Base-by-base conservation (phyloP, 2,797 vertebrate species). In the Dallia pectoralis region DNA sequence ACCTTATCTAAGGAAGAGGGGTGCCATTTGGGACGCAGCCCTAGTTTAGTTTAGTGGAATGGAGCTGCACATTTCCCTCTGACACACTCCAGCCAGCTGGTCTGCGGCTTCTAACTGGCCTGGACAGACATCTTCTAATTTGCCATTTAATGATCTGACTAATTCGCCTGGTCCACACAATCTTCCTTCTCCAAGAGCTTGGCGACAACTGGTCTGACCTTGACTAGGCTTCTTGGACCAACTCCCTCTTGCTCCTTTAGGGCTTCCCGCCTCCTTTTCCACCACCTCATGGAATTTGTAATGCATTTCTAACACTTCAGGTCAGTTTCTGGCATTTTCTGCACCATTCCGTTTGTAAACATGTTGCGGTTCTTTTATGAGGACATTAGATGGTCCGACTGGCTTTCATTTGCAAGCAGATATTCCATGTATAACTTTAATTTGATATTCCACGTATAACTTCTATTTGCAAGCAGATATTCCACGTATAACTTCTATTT, bases 111-210 rank as follows among this genome's bases (percentile, higher is more conserved):
- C 11, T 74, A 74, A 74, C 72, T 44, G 33, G 49, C n/a, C 49
- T 36, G 32, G 51, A 53, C 32, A 29, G 51, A 44, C 72, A 65
- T 33, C 71, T 11, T 67, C 63, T 53, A 30, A 73, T 73, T 40
- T 59, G 56, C 36, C 56, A 49, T 63, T 22, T 19, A 69, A 62
- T 32, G 47, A 53, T 32, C 29, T 15, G 53, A 74, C 72, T 62
- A 74, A 67, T 63, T 51, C 63, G 33, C 19, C 12, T 16, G 3
- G 3, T 61, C n/a, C 22, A 27, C 19, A 71, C 49, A 32, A 70
- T n/a, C 27, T 64, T 40, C 48, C 19, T 62, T 22, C 44, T 47
- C 22, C 59, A 25, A 62, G 59, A 15, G 59, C 27, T 67, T 22
- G 8, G 65, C 7, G n/a, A 19, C 5, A n/a, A 53, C n/a, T 67